These are phyloP conservation scores for Lingula anatina DNA, from an alignment of 2,888 invertebrate species.

Conservation along the genomic window DNA sequence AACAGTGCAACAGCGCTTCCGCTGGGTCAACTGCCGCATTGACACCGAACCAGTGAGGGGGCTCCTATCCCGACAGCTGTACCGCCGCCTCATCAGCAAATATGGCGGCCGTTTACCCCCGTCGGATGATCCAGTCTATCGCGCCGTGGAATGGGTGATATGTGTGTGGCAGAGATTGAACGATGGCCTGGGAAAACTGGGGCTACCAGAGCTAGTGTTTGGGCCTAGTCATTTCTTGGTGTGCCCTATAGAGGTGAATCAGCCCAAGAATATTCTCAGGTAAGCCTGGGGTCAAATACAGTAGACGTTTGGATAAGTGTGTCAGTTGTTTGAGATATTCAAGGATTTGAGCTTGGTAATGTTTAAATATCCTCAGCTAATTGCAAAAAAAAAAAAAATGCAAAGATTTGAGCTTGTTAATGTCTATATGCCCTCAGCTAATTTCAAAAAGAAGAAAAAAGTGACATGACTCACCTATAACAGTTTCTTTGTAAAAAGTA, in stretches of 20 bases:
- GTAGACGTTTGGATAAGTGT: neutral
- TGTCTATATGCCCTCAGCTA: too few species aligned
- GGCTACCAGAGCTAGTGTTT: conserved; percentile 38
- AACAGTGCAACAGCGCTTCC: conserved; percentile 42
- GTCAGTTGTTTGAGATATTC: neutral
- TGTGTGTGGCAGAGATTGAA: conserved; percentile 48
- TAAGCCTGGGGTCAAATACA: conserved; percentile 13
- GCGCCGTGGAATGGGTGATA: conserved; percentile 43
- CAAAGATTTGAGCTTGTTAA: too few species aligned
- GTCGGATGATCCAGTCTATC: conserved; percentile 23
- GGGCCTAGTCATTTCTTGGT: conserved; percentile 43
- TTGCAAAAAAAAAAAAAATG: too few species aligned
- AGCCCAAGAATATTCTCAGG: conserved; percentile 32
- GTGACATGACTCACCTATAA: too few species aligned
- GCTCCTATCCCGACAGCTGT: conserved; percentile 39
- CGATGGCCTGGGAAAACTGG: conserved; percentile 43
- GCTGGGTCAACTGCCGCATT: conserved; percentile 47
- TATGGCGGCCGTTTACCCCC: conserved; percentile 28
- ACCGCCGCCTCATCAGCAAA: conserved; percentile 32
- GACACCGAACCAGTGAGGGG: conserved; percentile 42
- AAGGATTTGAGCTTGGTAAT: too few species aligned
- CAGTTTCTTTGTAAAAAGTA: too few species aligned
- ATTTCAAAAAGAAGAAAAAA: too few species aligned
- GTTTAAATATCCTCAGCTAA: too few species aligned
- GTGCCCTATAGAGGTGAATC: conserved; percentile 40